phyloP scores from a whole-genome alignment of 2,797 vertebrate genomes.

The Ibycter americanus region DNA sequence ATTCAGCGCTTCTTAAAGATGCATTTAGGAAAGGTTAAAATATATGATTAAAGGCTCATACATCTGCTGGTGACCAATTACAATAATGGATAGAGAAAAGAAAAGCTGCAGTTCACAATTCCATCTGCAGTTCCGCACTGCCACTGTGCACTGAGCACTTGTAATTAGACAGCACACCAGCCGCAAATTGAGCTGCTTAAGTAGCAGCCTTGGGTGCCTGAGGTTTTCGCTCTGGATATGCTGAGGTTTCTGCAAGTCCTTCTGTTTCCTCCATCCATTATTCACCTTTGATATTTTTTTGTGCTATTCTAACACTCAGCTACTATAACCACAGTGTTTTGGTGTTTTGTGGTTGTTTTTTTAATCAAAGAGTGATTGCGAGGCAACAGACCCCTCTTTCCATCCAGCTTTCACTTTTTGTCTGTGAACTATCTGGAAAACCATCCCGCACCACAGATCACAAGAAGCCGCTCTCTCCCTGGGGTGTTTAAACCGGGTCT shows the following conservation, averaged over 20 bases:
- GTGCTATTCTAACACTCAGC: background rate
- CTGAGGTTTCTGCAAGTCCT: background rate
- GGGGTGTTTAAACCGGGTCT: no score
- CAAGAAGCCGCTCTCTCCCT: background rate
- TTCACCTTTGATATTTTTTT: background rate
- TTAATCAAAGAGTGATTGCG: background rate
- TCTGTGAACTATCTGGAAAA: background rate
- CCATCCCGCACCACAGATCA: no score
- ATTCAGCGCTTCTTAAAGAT: background rate
- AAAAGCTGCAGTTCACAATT: background rate
- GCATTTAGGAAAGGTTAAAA: background rate
- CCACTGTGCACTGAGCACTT: background rate
- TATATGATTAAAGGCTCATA: background rate
- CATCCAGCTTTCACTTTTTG: background rate
- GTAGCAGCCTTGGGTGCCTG: background rate
- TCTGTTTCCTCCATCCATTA: background rate
- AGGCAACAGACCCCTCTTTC: background rate
- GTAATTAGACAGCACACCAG: background rate
- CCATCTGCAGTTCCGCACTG: background rate
- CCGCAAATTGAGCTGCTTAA: background rate
- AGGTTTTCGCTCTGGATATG: background rate
- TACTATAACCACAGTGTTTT: background rate
- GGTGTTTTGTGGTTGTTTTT: accelerated
- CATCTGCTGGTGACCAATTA: background rate
- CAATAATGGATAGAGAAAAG: background rate